Percentiles rank a stretch among this genome's conserved stretches.
These are phyloP conservation scores for Ormyrus labotus DNA, from an alignment of 2,888 invertebrate genomes.

Conservation along the genomic window DNA sequence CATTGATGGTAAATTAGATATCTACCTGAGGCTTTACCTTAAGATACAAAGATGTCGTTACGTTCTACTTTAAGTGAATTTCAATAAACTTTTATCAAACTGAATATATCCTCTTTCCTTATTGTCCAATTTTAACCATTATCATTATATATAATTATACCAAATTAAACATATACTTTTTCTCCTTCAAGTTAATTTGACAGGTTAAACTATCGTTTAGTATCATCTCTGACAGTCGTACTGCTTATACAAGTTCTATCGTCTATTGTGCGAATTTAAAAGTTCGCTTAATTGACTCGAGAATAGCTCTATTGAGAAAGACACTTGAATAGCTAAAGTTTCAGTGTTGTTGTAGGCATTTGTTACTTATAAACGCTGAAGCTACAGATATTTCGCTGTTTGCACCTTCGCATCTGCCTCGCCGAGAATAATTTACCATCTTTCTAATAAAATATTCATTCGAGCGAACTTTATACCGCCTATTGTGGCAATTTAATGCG, in stretches of 20 bases:
- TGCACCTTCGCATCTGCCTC: no score
- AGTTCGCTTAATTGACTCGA: slow-evolving; percentile 27
- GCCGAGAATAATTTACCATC: no score
- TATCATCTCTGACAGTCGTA: neutral
- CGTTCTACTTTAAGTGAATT: neutral
- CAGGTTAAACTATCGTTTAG: neutral
- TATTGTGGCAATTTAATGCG: no score
- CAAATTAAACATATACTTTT: no score
- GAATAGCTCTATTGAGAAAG: slow-evolving; percentile 33
- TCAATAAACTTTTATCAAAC: no score
- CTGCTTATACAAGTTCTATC: neutral
- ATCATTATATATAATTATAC: no score
- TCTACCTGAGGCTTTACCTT: neutral
- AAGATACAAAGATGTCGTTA: slow-evolving; percentile 36
- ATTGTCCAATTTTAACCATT: no score
- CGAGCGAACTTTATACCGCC: no score
- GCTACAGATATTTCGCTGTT: neutral
- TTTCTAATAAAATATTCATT: no score
- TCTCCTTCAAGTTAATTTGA: neutral
- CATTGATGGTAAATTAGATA: neutral
- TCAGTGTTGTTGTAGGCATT: neutral
- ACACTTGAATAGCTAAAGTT: slow-evolving; percentile 34
- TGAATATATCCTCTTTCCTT: no score
- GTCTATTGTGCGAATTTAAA: slow-evolving; percentile 25
- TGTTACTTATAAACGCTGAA: slow-evolving; percentile 9